Evolutionary conservation across 2,888 invertebrate genomes (phyloP).

Genomic region (Brenthis hecate): DNA sequence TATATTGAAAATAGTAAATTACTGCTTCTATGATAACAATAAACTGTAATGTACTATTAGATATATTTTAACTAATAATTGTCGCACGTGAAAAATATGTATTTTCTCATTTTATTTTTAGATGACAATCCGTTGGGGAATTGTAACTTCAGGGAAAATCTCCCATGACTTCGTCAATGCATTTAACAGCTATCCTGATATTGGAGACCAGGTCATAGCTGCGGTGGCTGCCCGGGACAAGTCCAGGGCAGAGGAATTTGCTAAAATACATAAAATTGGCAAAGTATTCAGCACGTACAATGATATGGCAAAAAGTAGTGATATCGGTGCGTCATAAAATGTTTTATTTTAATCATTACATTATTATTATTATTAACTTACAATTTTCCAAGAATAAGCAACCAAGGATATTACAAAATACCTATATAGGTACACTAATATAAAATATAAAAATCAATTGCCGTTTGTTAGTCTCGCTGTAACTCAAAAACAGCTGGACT

Average conservation of each 20-base stretch:
- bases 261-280: conserved; percentile 85
- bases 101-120: conserved; percentile 41
- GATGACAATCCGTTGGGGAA: conserved; percentile 90
- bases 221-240: conserved; percentile 89
- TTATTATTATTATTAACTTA: too few relatives aligned
- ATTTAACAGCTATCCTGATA: conserved; percentile 83
- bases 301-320: conserved; percentile 85
- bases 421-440: too few relatives aligned
- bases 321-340: conserved; percentile 84
- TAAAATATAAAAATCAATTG: too few relatives aligned
- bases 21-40: too few relatives aligned
- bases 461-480: too few relatives aligned
- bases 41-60: too few relatives aligned
- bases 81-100: neutral
- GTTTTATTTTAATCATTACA: neutral
- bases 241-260: conserved; percentile 87
- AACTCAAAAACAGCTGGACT: too few relatives aligned
- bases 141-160: conserved; percentile 91
- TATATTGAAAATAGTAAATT: too few relatives aligned
- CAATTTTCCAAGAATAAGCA: too few relatives aligned
- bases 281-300: conserved; percentile 88
- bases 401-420: too few relatives aligned
- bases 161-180: conserved; percentile 91
- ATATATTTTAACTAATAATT: too few relatives aligned
- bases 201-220: conserved; percentile 85